Percentiles rank a stretch among this genome's conserved stretches.
Evolutionary conservation across 53 echinoderm and acorn worm species (phyloP).

Genomic region (Holothuria leucospilota): DNA sequence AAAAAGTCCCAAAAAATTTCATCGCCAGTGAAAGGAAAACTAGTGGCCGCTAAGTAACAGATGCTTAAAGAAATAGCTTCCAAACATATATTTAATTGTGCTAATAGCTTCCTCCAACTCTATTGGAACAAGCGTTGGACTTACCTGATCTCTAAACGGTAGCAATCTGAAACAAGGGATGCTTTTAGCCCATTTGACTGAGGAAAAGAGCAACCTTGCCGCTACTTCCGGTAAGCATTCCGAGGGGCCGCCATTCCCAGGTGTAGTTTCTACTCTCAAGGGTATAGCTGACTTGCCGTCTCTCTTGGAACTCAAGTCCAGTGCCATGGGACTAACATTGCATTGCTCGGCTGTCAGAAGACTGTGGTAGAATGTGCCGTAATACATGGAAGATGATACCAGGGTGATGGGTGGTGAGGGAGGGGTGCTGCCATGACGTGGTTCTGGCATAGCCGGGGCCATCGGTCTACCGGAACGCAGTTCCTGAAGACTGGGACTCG

Average conservation of each 20-base stretch:
- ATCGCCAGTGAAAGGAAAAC: too few species aligned
- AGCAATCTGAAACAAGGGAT: constrained; percentile 94
- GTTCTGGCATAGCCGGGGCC: constrained; percentile 46
- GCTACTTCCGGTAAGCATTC: constrained; percentile 91
- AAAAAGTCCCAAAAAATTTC: too few species aligned
- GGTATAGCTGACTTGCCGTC: constrained; percentile 7
- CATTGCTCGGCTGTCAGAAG: constrained; percentile 94
- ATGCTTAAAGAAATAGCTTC: too few species aligned
- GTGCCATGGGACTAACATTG: constrained; percentile 90
- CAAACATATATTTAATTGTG: too few species aligned
- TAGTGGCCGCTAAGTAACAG: too few species aligned
- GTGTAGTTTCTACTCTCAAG: constrained; percentile 1
- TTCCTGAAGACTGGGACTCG: not conserved
- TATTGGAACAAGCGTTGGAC: not conserved
- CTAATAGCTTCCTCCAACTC: too few species aligned
- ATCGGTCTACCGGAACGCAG: constrained; percentile 37
- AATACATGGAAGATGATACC: constrained; percentile 89
- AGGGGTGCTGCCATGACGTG: constrained; percentile 53
- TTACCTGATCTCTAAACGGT: constrained; percentile 94
- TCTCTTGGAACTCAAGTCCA: constrained; percentile 63
- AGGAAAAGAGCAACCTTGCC: constrained; percentile 88
- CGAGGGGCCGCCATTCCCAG: constrained; percentile 37
- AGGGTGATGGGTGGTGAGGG: constrained; percentile 37
- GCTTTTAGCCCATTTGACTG: constrained; percentile 97
- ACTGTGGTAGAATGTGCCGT: constrained; percentile 98